These are phyloP conservation scores for Peromyscus eremicus DNA, from an alignment of 2,797 vertebrate species.

Conservation along the genomic window DNA sequence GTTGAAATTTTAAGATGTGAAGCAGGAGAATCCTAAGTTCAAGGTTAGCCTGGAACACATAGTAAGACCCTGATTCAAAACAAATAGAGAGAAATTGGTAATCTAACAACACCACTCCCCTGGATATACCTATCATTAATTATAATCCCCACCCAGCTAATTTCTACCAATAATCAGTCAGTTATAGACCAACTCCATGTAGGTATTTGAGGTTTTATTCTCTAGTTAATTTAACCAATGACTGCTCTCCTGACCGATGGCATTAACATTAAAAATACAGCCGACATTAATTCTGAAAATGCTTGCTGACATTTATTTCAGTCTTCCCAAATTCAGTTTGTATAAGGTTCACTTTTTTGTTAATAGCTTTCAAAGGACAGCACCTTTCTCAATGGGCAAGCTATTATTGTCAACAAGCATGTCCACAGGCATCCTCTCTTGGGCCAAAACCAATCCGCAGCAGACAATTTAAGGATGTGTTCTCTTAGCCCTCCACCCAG, in stretches of 20 bases:
- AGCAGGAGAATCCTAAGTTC: background rate
- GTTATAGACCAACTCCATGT: background rate
- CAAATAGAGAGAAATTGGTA: background rate
- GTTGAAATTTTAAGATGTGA: background rate
- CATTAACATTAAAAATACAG: background rate
- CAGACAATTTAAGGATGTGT: background rate
- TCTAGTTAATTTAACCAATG: background rate
- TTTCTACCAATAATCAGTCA: conserved; percentile 17
- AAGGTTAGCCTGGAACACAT: background rate
- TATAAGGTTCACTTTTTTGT: background rate
- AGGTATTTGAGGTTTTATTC: background rate
- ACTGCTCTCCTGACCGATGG: background rate
- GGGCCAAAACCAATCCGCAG: background rate
- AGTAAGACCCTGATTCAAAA: background rate
- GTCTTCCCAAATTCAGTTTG: conserved; percentile 34
- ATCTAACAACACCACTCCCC: background rate
- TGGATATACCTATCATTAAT: background rate
- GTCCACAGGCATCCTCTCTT: background rate
- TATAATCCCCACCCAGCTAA: background rate
- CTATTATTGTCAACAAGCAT: background rate
- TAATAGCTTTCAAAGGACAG: conserved; percentile 45
- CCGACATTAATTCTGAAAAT: conserved; percentile 23
- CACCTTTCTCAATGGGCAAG: background rate
- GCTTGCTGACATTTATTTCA: background rate
- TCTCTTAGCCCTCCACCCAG: background rate